Evolutionary conservation across 2,113 vertebrate genomes (phyloP).

Genomic region (Phrynosoma blainvillii): DNA sequence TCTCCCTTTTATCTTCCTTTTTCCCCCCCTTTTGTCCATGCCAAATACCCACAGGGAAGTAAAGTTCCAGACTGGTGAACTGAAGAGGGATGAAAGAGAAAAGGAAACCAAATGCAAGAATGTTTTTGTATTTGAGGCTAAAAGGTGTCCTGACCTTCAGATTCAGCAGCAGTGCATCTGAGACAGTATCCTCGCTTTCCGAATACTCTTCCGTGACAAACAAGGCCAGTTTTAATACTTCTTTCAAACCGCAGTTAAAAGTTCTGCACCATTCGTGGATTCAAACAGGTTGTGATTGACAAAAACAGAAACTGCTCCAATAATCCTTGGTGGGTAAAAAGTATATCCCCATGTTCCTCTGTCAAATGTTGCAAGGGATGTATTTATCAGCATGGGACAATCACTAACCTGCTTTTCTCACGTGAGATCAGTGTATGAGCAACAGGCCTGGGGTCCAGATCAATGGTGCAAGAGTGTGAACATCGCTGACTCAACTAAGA

Average conservation of each 20-base stretch:
- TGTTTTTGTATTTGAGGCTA: background rate
- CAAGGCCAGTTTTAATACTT: background rate
- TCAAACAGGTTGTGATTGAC: no score
- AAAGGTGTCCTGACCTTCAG: background rate
- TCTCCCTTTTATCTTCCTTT: slow-evolving; percentile 56
- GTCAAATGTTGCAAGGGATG: background rate
- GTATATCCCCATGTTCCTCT: background rate
- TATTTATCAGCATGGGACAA: background rate
- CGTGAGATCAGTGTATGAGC: background rate
- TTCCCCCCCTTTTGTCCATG: slow-evolving; percentile 38
- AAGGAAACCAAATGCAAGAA: slow-evolving; percentile 20
- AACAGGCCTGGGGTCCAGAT: background rate
- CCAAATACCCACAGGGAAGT: slow-evolving; percentile 24
- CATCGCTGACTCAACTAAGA: background rate
- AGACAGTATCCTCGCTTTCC: background rate
- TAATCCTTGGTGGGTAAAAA: no score
- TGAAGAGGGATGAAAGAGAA: background rate
- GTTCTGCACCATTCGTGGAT: no score
- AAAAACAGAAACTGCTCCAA: no score
- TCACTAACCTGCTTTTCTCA: background rate
- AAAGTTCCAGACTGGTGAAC: slow-evolving; percentile 41
- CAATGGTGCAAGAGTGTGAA: background rate
- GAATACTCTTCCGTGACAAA: background rate
- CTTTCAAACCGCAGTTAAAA: no score
- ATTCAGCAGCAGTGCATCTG: no score